phyloP scores from a whole-genome alignment of 2,888 invertebrate genomes.

The Dryococelus australis region DNA sequence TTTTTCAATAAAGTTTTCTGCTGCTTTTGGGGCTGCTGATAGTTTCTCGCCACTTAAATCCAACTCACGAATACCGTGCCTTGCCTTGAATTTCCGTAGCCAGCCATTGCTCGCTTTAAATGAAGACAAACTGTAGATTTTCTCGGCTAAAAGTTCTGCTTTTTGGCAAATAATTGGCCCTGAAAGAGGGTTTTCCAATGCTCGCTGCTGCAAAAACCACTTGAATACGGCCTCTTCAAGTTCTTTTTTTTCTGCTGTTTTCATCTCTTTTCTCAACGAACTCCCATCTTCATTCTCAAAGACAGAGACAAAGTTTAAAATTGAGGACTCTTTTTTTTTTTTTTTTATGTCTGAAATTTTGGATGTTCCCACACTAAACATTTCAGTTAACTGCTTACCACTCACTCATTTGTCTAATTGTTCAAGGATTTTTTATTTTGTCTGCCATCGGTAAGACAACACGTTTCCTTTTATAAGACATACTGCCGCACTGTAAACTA shows the following conservation, averaged over 20 bases:
- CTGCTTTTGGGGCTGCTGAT: no score
- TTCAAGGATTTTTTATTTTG: conserved; percentile 26
- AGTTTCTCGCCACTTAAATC: no score
- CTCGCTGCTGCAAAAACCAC: conserved; percentile 23
- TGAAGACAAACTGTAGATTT: not conserved
- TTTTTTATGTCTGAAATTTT: no score
- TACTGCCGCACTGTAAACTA: no score
- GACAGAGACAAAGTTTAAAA: no score
- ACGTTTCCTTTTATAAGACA: not conserved
- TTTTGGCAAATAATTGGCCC: conserved; percentile 2
- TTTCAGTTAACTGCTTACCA: no score
- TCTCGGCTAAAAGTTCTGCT: not conserved
- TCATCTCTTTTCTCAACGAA: not conserved
- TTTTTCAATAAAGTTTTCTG: no score
- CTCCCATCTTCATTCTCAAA: no score
- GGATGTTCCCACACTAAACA: no score
- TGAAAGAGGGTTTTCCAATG: not conserved
- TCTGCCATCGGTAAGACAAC: not conserved
- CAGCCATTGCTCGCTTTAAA: conserved; percentile 3
- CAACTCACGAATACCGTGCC: not conserved
- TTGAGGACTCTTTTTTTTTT: no score
- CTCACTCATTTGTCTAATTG: not conserved
- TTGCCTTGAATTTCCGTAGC: not conserved
- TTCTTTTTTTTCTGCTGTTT: not conserved
- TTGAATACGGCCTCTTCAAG: not conserved